These are phyloP conservation scores for Eudyptes chrysolophus DNA, from an alignment of 2,113 vertebrate species.

Conservation along the genomic window DNA sequence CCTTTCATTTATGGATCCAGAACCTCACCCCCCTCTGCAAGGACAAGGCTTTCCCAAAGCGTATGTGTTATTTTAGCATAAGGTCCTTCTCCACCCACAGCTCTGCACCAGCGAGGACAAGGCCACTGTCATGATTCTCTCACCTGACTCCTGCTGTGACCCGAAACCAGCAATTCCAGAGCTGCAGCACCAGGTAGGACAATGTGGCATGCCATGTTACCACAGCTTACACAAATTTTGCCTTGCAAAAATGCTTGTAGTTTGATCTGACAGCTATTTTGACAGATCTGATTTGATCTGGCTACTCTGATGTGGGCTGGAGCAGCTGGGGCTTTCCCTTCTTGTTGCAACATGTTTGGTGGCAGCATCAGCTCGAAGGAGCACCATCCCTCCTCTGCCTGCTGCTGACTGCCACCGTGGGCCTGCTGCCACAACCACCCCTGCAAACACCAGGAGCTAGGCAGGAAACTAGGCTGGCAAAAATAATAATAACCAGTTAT, in stretches of 20 bases:
- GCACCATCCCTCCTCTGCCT: neutral
- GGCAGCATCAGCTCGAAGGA: neutral
- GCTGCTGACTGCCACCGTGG: neutral
- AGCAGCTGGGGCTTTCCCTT: neutral
- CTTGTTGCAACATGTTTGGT: neutral
- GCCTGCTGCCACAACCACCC: neutral
- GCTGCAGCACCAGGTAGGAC: neutral
- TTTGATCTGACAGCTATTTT: neutral
- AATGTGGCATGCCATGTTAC: rapidly evolving
- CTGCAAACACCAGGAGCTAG: neutral
- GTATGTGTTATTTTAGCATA: neutral
- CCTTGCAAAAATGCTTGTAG: neutral
- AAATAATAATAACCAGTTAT: neutral
- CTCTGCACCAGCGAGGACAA: neutral
- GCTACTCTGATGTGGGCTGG: neutral
- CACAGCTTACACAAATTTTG: neutral
- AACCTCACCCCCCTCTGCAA: neutral
- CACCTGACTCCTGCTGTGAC: neutral
- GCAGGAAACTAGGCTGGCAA: neutral
- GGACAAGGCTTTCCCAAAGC: neutral
- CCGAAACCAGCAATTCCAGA: neutral
- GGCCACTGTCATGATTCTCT: neutral
- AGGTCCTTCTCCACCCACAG: neutral
- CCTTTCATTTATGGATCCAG: neutral
- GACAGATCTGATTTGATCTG: neutral